Evolutionary conservation across 35 echinoderm and acorn worm species (phyloP).

Genomic region (Chiridota heheva): DNA sequence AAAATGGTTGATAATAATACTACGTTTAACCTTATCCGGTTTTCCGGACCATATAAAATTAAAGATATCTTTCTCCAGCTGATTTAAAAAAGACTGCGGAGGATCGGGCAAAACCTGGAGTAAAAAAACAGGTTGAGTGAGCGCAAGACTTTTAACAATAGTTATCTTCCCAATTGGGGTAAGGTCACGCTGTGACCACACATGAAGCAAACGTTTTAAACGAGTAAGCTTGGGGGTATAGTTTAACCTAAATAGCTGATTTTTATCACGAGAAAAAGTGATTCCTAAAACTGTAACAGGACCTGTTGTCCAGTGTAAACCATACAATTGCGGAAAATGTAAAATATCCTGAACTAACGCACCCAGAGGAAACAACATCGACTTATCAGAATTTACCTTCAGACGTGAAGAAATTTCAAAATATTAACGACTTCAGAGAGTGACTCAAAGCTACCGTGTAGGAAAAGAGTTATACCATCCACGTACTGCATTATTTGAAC

Average conservation of each 20-base stretch:
- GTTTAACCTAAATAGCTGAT: slow-evolving; percentile 10
- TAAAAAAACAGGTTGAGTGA: slow-evolving; percentile 19
- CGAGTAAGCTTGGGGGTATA: slow-evolving; percentile 22
- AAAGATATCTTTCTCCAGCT: slow-evolving; percentile 1
- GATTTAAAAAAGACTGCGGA: slow-evolving; percentile 4
- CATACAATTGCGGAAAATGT: slow-evolving; percentile 2
- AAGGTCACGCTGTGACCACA: slow-evolving; percentile 15
- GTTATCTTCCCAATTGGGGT: slow-evolving; percentile 20
- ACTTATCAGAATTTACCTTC: slow-evolving; percentile 27
- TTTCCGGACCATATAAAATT: slow-evolving; percentile 4
- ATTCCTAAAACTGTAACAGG: slow-evolving; percentile 26
- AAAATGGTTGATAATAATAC: background rate
- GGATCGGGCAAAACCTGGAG: slow-evolving; percentile 23
- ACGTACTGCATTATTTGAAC: slow-evolving; percentile 5
- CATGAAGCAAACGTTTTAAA: slow-evolving; percentile 10
- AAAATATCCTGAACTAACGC: background rate
- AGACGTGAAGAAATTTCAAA: background rate
- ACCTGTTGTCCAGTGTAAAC: slow-evolving; percentile 27
- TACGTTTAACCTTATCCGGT: background rate
- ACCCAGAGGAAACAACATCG: background rate
- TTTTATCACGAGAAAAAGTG: background rate
- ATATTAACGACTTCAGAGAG: background rate
- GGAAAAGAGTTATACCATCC: background rate
- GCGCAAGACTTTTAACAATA: background rate
- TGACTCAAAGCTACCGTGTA: background rate